These are phyloP conservation scores for Lanius collurio DNA, from an alignment of 2,113 vertebrate genomes.

Conservation along the genomic window DNA sequence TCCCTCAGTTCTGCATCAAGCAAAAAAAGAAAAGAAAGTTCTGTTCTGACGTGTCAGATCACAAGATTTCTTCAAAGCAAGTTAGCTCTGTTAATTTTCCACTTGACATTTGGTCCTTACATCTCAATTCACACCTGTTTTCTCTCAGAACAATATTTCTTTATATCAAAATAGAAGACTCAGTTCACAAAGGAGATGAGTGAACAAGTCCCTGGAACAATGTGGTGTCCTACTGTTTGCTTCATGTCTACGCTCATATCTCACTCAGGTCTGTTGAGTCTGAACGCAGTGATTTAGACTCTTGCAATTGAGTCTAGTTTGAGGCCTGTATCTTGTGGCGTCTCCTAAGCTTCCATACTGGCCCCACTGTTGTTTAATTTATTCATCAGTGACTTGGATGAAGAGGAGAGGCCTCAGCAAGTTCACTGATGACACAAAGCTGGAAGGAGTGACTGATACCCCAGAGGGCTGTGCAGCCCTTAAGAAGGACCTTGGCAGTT, in stretches of 20 bases:
- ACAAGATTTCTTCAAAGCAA: background rate
- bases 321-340: too few relatives aligned
- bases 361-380: background rate
- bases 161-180: background rate
- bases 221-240: background rate
- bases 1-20: background rate
- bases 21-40: background rate
- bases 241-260: background rate
- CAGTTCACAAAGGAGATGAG: background rate
- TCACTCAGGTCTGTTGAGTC: background rate
- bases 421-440: background rate
- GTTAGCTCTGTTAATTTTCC: background rate
- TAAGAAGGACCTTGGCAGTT: rapidly evolving
- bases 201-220: background rate
- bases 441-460: background rate
- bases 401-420: background rate
- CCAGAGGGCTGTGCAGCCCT: background rate
- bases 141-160: background rate
- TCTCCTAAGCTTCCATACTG: background rate
- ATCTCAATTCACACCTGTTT: background rate
- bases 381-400: too few relatives aligned
- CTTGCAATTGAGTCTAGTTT: background rate
- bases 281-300: background rate
- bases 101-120: background rate
- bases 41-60: background rate